Evolutionary conservation across 2,888 invertebrate species (phyloP).

Genomic region (Agrochola lota): DNA sequence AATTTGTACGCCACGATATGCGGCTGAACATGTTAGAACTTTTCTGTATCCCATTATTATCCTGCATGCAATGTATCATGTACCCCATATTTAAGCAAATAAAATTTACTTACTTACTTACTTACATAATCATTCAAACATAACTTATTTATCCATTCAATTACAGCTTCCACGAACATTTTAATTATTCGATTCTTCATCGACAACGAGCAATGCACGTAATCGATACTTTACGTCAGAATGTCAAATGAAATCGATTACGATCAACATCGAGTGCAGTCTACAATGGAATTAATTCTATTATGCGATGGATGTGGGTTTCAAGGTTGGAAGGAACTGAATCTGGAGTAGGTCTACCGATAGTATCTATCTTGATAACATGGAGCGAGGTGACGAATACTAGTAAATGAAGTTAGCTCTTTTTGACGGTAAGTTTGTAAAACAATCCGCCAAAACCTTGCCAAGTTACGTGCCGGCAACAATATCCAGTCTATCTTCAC

Average conservation of each 20-base stretch:
- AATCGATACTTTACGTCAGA: constrained; percentile 27
- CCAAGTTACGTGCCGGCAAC: too few species aligned
- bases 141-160: neutral
- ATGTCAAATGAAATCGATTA: constrained; percentile 51
- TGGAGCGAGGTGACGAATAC: constrained; percentile 3
- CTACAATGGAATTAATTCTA: constrained; percentile 29
- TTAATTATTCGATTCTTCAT: constrained; percentile 12
- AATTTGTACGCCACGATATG: too few species aligned
- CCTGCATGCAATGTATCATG: too few species aligned
- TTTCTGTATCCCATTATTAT: too few species aligned
- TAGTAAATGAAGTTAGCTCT: neutral
- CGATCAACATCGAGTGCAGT: constrained; percentile 3
- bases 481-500: neutral
- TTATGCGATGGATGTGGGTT: constrained; percentile 36
- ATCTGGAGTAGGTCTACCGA: constrained; percentile 29
- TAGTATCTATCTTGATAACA: constrained; percentile 43
- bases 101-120: too few species aligned
- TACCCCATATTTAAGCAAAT: too few species aligned
- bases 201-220: neutral
- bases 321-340: constrained; percentile 36
- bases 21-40: too few species aligned
- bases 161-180: neutral
- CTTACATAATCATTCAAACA: neutral
- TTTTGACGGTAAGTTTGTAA: neutral
- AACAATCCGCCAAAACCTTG: neutral